Base-by-base conservation (phyloP, 2,113 vertebrate genomes). In the Colossoma macropomum region DNA sequence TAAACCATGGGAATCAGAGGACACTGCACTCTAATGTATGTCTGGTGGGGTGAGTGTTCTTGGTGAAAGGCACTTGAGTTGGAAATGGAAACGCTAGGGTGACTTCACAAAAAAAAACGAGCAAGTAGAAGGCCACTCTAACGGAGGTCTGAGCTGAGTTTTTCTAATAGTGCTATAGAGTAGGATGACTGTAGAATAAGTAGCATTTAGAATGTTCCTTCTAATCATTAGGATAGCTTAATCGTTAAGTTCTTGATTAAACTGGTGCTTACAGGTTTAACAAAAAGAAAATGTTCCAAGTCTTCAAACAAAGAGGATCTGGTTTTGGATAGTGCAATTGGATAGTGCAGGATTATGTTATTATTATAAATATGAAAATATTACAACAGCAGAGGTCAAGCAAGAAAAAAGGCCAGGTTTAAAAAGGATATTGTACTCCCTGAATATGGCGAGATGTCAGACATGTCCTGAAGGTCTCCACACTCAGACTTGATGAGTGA, bases 361-460 rank as follows among this genome's bases (percentile, higher is more conserved):
- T 59, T 23, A 38, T 41, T n/a, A 41, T 62, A 12, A 38, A 21
- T 34, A 45, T 62, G 34, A 38, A 2, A 63, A 28, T 59, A n/a
- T n/a, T 23, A 23, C 23, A 59, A 9, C 19, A 59, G 25, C 16
- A 50, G 4, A 66, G 38, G 28, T n/a, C 27, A 34, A 27, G n/a
- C 32, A 70, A 79, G 66, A 17, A 11, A 6, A 23, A 56, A 56
- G 21, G 54, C 54, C 17, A 56, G 54, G 4, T 19, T 1, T 56
- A 6, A 56, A 96, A 99, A 99, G 98, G 98, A 99, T 99, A 99
- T 97, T 93, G 97, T 98, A 96, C 96, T 98, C 94, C 97, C 96
- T 86, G 98, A 97, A 92, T 98, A 99, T 86, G 97, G 97, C 4
- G 97, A 99, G 93, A 99, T 98, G 92, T 99, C 98, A 0, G 97